Conservation (phyloP, 2,888 invertebrate species). For the Rhamnusium bicolor region DNA sequence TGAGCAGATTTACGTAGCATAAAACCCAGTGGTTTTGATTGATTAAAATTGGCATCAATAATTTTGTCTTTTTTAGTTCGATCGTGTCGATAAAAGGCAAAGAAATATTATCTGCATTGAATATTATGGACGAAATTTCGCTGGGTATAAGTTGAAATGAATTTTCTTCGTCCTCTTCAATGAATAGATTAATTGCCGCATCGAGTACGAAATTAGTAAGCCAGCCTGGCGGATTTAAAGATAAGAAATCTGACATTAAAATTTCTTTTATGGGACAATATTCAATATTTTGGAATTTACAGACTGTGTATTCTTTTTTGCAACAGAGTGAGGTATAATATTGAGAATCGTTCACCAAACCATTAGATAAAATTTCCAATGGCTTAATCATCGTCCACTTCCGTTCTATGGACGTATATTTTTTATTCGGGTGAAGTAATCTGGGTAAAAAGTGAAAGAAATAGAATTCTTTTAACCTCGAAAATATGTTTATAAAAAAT, state of each 20-base stretch:
- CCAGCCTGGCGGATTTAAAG: not conserved
- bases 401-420: not conserved
- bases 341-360: not conserved
- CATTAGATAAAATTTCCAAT: not conserved
- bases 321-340: slow-evolving; percentile 14
- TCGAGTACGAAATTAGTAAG: slow-evolving; percentile 1
- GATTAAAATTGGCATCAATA: not conserved
- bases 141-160: not conserved
- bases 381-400: not conserved
- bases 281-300: not conserved
- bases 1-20: not conserved
- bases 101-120: not conserved
- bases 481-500: not conserved
- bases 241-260: not conserved
- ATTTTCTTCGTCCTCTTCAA: not conserved
- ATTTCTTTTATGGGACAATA: slow-evolving; percentile 3
- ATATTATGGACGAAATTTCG: too few species aligned
- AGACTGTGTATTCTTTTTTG: not conserved
- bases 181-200: not conserved
- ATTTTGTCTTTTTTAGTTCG: not conserved
- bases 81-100: not conserved
- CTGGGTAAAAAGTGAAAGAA: not conserved
- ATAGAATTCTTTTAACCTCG: not conserved
- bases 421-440: not conserved
- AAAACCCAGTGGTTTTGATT: slow-evolving; percentile 5